Evolutionary conservation across 1,140 invertebrate genomes (phyloP), one percentile per base, ranked within the genome.

Genomic region (Caenorhabditis inopinata): DNA sequence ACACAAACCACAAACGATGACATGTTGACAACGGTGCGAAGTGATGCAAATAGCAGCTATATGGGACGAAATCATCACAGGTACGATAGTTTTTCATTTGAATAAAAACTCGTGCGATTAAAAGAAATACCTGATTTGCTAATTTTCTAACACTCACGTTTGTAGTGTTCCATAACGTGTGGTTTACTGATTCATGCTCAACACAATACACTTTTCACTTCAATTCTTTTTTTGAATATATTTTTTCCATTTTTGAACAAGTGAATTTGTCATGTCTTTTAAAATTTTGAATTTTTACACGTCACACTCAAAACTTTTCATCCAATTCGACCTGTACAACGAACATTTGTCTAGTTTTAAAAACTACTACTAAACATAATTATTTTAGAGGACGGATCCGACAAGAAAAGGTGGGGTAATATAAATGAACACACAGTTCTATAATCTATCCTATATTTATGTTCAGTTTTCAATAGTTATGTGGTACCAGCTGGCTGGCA

Each of bases 11-110:
- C 53, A 23, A 62, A 32, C 4, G 78, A 62, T 21, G 58, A 79
- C 4, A 27, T 75, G 68, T 21, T 45, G 12, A 73, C 38, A 6
- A 75, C 42, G n/a, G 77, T 51, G 47, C 58, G 58, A 75, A 48
- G 42, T 32, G 74, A 47, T 47, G 45, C 32, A n/a, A 51, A 75
- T 32, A 75, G 74, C 45, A 75, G 74, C 45, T 78, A 78, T 14
- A 78, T 78, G 77, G 76, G 76, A 7, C 42, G 77, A 48, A 78
- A 78, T 27, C 77, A 78, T 48, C 80, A 81, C 46, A 73, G 80
- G 78, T 80, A 38, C 18, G 48, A 18, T 32, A 74, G 32, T 42
- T 12, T n/a, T n/a, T n/a, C n/a, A n/a, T 16, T 18, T 42, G 38
- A 11, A 7, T 38, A 48, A 74, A 14, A 27, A 68, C 5, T 73